These are phyloP conservation scores for Ctenosaura bakeri DNA, from an alignment of 2,797 vertebrate genomes.

Conservation along the genomic window DNA sequence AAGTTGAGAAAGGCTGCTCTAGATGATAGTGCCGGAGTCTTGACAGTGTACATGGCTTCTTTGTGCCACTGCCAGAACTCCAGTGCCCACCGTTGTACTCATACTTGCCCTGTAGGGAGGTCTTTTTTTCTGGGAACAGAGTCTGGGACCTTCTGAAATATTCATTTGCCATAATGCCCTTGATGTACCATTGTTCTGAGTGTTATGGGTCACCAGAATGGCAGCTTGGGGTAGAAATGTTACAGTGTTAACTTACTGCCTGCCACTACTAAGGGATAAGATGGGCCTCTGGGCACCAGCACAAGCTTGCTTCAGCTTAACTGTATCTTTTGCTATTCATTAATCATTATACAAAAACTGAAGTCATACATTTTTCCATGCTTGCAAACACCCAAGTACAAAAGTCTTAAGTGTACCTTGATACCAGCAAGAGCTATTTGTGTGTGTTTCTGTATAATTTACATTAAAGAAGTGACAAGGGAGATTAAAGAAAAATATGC, in stretches of 20 bases:
- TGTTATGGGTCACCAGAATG: not conserved
- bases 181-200: not conserved
- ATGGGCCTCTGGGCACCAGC: not conserved
- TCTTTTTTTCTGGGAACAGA: not conserved
- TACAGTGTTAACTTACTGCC: not conserved
- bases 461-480: constrained; percentile 46
- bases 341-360: constrained; percentile 11
- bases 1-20: not conserved
- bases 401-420: constrained; percentile 32
- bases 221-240: not conserved
- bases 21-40: not conserved
- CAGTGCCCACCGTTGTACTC: not conserved
- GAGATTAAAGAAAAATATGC: constrained; percentile 20
- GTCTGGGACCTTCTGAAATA: not conserved
- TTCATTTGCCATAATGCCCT: not conserved
- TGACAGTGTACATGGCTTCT: not conserved
- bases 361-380: constrained; percentile 7
- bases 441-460: not conserved
- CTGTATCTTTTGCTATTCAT: constrained; percentile 16
- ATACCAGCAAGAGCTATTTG: constrained; percentile 15
- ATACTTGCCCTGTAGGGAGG: not conserved
- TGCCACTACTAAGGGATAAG: not conserved
- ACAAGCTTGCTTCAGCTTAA: constrained; percentile 20
- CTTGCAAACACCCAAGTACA: not conserved
- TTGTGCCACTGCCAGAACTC: not conserved